Conservation (phyloP, 2,797 vertebrate species). For the Thaleichthys pacificus region DNA sequence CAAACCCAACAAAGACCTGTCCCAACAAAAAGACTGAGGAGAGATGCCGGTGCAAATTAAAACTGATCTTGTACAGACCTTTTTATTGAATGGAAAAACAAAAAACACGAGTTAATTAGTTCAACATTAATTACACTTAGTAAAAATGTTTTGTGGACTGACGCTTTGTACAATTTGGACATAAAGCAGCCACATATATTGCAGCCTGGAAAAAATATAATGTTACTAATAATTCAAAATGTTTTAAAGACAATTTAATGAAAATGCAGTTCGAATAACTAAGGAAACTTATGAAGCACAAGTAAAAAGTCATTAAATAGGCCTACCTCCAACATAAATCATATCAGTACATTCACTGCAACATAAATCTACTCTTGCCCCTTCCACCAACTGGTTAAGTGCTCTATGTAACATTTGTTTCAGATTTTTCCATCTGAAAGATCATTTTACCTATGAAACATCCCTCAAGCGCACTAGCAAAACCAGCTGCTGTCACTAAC, state of each 20-base stretch:
- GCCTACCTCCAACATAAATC: neutral
- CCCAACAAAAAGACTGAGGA: neutral
- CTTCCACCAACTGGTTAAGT: neutral
- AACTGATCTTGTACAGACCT: neutral
- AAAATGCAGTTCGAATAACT: neutral
- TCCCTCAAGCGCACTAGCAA: slow-evolving; percentile 5
- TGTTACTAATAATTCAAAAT: neutral
- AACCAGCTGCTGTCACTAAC: neutral
- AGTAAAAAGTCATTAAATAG: neutral
- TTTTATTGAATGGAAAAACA: neutral
- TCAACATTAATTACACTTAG: neutral
- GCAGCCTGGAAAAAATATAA: neutral
- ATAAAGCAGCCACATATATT: too few species aligned
- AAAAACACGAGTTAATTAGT: too few species aligned
- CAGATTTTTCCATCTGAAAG: neutral
- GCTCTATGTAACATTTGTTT: too few species aligned
- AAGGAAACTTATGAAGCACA: neutral
- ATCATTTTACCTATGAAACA: too few species aligned
- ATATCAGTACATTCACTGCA: slow-evolving; percentile 2
- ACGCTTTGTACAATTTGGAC: neutral
- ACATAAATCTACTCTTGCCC: neutral
- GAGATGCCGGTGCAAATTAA: neutral
- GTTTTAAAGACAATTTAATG: neutral
- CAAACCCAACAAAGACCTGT: neutral
- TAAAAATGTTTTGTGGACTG: neutral